Evolutionary conservation across 2,113 vertebrate genomes (phyloP), one percentile per base, ranked within the genome.

Genomic region (Rhea americana): DNA sequence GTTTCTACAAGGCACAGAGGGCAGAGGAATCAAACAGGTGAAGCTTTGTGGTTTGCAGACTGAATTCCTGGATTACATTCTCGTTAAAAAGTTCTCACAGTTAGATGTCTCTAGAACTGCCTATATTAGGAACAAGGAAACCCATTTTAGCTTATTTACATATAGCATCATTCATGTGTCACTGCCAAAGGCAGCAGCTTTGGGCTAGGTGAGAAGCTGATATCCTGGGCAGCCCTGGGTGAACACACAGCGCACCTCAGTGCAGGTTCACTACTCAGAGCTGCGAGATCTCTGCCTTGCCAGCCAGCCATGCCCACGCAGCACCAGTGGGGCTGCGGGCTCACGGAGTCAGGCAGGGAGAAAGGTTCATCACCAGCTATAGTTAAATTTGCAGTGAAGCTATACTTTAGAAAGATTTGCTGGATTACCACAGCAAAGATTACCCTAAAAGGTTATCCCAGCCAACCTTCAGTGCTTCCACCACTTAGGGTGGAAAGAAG

Each of bases 21-120:
- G 39, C 35, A 24, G 4, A 70, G 73, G 41, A 94, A 82, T 68
- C 73, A 90, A 73, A 50, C n/a, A 93, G 73, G 91, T 93, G 43
- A 93, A 84, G 39, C 43, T 91, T 48, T 28, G 41, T 66, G 32
- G 25, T 76, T 78, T 71, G 58, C 32, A 65, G 56, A 25, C 55
- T 75, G 43, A 92, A 83, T 56, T 90, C 28, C 65, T 63, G 30
- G 47, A 77, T 35, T 81, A 83, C 25, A 47, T 85, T 87, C 79
- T 81, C 85, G 75, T 68, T 45, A 91, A 91, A 83, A 75, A 73
- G 4, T 55, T 90, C 70, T 68, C 4, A 1, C 32, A 86, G 82
- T 41, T 53, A 91, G 62, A 73, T 1, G 7, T 28, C 62, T 82
- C 22, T 43, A 68, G 45, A 90, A 82, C 37, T 32, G 37, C 24